Conservation (phyloP, 2,797 vertebrate genomes). For the Rhabdophis nuchalis region DNA sequence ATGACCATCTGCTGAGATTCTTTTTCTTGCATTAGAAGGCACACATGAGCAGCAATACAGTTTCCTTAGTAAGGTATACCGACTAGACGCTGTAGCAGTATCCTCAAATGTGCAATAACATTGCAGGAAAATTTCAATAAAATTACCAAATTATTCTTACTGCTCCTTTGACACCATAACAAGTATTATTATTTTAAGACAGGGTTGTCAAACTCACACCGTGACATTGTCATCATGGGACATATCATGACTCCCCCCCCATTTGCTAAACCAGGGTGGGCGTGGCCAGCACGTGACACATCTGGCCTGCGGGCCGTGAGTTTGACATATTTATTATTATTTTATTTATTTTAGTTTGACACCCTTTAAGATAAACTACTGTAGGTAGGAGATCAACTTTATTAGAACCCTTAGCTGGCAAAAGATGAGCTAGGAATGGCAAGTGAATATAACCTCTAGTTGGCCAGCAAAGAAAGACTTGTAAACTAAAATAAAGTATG, state of each 20-base stretch:
- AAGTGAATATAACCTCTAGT: neutral
- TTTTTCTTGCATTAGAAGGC: neutral
- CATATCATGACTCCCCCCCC: no score
- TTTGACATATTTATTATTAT: no score
- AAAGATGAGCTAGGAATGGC: neutral
- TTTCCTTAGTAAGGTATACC: neutral
- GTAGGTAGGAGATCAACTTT: neutral
- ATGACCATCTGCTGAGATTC: neutral
- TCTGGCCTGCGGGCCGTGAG: rapidly evolving
- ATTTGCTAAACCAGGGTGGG: no score
- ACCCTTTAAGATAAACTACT: neutral
- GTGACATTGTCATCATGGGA: no score
- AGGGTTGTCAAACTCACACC: no score
- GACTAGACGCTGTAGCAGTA: neutral
- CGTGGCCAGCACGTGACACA: no score
- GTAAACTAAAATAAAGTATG: neutral
- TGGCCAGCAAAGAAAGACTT: neutral
- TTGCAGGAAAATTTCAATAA: neutral
- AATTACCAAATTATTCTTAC: neutral
- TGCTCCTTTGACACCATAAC: neutral
- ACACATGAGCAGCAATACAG: neutral
- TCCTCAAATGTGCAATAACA: neutral
- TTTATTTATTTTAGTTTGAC: no score
- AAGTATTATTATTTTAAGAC: neutral
- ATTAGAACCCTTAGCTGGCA: neutral